Conservation (phyloP, 2,888 invertebrate genomes). For the Melanophora roralis region DNA sequence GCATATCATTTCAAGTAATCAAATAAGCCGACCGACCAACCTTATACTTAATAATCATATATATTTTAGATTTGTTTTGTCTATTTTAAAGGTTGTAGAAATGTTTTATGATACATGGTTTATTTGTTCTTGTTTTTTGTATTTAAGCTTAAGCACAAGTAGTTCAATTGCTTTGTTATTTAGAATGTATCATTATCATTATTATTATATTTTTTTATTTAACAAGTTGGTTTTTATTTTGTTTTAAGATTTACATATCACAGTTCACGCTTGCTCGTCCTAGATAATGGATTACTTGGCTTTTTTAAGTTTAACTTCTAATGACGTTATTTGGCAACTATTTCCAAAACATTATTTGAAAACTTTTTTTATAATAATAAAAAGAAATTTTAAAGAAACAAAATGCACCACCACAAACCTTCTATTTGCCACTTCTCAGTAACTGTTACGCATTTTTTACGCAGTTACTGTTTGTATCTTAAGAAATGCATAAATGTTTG, state of each 20-base stretch:
- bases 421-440: too few relatives aligned
- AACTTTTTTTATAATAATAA: neutral
- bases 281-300: neutral
- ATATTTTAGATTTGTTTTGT: conserved; percentile 4
- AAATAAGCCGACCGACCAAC: neutral
- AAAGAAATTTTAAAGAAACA: too few relatives aligned
- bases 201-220: neutral
- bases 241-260: neutral
- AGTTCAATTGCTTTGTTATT: neutral
- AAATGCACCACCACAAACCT: too few relatives aligned
- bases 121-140: neutral
- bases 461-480: too few relatives aligned
- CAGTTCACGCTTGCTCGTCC: neutral
- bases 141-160: neutral
- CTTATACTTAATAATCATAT: conserved; percentile 8
- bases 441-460: too few relatives aligned
- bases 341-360: neutral
- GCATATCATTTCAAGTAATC: neutral
- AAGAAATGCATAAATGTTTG: too few relatives aligned
- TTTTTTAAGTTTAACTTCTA: neutral
- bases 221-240: neutral
- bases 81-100: conserved; percentile 29
- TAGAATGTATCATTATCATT: neutral
- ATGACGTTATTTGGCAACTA: conserved; percentile 5
- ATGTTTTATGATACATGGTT: neutral